Conservation (phyloP, 2,888 invertebrate species). For the Nysson spinosus region DNA sequence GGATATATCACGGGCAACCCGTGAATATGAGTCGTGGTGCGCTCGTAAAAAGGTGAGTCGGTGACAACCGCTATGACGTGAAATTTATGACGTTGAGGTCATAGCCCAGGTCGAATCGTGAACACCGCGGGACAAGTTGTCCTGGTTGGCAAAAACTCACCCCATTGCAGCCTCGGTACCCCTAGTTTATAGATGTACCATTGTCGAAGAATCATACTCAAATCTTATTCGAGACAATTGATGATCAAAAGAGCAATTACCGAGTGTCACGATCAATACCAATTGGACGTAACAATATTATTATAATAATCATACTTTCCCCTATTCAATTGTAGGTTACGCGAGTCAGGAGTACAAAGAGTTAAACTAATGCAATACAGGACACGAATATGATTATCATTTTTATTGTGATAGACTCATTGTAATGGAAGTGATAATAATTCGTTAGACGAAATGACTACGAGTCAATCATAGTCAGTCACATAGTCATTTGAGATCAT, state of each 20-base stretch:
- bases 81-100: constrained; percentile 73
- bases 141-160: constrained; percentile 54
- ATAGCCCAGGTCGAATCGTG: constrained; percentile 71
- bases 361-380: constrained; percentile 43
- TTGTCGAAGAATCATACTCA: too few species aligned
- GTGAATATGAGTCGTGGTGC: constrained; percentile 57
- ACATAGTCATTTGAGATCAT: constrained; percentile 33
- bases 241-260: constrained; percentile 3
- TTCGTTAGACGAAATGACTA: constrained; percentile 35
- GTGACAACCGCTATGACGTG: constrained; percentile 72
- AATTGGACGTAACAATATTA: too few species aligned
- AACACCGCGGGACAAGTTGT: constrained; percentile 69
- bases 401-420: constrained; percentile 32
- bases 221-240: constrained; percentile 14
- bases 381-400: constrained; percentile 52
- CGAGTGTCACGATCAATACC: background rate
- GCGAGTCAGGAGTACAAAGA: too few species aligned
- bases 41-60: constrained; percentile 70
- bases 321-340: too few species aligned
- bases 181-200: constrained; percentile 23
- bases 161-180: constrained; percentile 37
- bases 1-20: constrained; percentile 50
- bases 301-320: too few species aligned
- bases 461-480: constrained; percentile 24
- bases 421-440: constrained; percentile 45